Conservation (phyloP, 1,140 invertebrate species). For the Linepithema humile region DNA sequence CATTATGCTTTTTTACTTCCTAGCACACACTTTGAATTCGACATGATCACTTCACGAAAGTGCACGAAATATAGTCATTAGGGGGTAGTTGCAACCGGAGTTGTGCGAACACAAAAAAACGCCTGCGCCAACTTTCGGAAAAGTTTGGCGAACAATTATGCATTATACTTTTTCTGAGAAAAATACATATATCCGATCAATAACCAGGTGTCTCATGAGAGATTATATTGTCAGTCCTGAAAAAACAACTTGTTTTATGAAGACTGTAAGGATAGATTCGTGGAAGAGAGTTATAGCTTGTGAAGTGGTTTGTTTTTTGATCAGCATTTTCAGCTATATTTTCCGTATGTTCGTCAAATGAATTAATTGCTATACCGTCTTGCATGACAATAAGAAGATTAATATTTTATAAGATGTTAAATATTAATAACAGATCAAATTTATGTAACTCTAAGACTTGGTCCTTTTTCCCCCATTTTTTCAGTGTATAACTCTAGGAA, state of each 20-base stretch:
- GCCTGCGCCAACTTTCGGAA: neutral
- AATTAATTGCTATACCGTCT: neutral
- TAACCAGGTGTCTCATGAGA: neutral
- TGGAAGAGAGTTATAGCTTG: too few species aligned
- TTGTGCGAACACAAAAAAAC: neutral
- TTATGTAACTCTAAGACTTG: too few species aligned
- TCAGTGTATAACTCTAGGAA: too few species aligned
- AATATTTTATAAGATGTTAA: neutral
- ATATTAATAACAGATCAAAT: neutral
- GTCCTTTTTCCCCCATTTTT: too few species aligned
- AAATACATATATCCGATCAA: neutral
- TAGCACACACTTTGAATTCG: neutral
- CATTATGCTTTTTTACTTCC: neutral
- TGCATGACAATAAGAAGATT: neutral
- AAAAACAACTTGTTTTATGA: neutral
- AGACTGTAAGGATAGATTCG: neutral
- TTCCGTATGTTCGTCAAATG: too few species aligned
- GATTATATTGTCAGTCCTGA: neutral
- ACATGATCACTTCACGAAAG: neutral
- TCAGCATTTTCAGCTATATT: neutral
- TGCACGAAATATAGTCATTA: neutral
- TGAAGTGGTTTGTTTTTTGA: neutral
- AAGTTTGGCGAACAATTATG: neutral
- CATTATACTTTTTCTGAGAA: neutral
- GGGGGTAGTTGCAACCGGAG: too few species aligned